Percentiles rank a stretch among this genome's conserved stretches.
Evolutionary conservation across 2,797 vertebrate genomes (phyloP).

Genomic region (Somateria mollissima): DNA sequence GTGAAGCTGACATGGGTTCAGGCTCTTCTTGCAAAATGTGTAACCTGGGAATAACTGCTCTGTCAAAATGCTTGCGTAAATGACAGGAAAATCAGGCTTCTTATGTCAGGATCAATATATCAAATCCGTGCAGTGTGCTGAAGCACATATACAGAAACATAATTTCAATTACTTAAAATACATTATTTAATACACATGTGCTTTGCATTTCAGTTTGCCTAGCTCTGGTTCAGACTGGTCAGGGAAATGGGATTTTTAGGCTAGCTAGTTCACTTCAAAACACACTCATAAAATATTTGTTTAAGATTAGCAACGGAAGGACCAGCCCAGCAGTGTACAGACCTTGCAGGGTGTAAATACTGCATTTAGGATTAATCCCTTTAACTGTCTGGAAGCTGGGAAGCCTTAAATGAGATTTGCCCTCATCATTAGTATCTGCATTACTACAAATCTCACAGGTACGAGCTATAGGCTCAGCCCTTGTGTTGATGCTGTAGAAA

Average conservation of each 20-base stretch:
- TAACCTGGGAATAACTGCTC: background rate
- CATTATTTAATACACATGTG: conserved; percentile 47
- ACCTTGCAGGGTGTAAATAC: background rate
- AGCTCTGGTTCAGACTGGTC: background rate
- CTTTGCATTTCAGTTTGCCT: background rate
- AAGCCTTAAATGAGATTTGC: background rate
- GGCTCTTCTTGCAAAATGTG: background rate
- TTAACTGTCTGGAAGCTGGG: background rate
- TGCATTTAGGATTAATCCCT: background rate
- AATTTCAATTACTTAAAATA: conserved; percentile 40
- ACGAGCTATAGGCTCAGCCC: background rate
- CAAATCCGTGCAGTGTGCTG: conserved; percentile 22
- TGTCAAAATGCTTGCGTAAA: background rate
- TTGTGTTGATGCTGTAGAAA: background rate
- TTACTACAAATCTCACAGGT: background rate
- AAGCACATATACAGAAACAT: conserved; percentile 26
- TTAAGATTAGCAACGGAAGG: conserved; percentile 30
- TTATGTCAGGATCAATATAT: conserved; percentile 23
- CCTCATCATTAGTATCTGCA: background rate
- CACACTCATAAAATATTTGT: conserved; percentile 31
- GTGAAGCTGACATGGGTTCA: background rate
- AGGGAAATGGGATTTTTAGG: conserved; percentile 40
- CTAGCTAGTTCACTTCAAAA: conserved; percentile 29
- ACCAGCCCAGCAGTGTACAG: background rate
- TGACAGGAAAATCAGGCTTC: conserved; percentile 18